phyloP scores from a whole-genome alignment of 2,797 vertebrate genomes.

The Oryzias sinensis region DNA sequence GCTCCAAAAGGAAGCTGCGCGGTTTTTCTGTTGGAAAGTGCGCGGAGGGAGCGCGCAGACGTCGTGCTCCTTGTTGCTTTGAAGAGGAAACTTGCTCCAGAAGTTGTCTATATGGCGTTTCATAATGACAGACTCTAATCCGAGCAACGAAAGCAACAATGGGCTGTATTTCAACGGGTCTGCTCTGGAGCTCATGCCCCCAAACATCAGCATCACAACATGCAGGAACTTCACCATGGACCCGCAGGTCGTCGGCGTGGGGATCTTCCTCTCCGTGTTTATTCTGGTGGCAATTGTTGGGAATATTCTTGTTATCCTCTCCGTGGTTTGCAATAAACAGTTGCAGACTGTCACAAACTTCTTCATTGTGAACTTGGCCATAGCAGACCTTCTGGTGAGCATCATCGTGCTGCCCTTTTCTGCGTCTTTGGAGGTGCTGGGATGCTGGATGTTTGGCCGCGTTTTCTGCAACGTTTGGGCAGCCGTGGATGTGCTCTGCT shows the following conservation, averaged over 20 bases:
- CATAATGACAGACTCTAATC: slow-evolving; percentile 88
- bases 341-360: slow-evolving; percentile 96
- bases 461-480: slow-evolving; percentile 99
- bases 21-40: not conserved
- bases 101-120: slow-evolving; percentile 79
- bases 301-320: slow-evolving; percentile 95
- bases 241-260: slow-evolving; percentile 84
- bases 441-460: slow-evolving; percentile 94
- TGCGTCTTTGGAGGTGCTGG: slow-evolving; percentile 92
- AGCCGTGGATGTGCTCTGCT: slow-evolving; percentile 98
- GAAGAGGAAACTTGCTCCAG: slow-evolving; percentile 41
- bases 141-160: slow-evolving; percentile 84
- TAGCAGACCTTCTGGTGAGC: slow-evolving; percentile 92
- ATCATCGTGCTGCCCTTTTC: slow-evolving; percentile 94
- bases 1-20: not conserved
- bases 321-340: slow-evolving; percentile 93
- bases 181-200: slow-evolving; percentile 39
- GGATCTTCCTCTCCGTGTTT: slow-evolving; percentile 87
- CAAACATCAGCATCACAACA: slow-evolving; percentile 74
- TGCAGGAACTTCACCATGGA: slow-evolving; percentile 81
- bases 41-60: slow-evolving; percentile 9
- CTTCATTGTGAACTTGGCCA: slow-evolving; percentile 96
- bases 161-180: slow-evolving; percentile 77
- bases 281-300: slow-evolving; percentile 91
- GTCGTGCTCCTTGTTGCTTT: slow-evolving; percentile 18